These are phyloP conservation scores for Cassiopea xamachana DNA, from an alignment of 30 jellyfish, hydroid and myxozoan species.

Conservation along the genomic window DNA sequence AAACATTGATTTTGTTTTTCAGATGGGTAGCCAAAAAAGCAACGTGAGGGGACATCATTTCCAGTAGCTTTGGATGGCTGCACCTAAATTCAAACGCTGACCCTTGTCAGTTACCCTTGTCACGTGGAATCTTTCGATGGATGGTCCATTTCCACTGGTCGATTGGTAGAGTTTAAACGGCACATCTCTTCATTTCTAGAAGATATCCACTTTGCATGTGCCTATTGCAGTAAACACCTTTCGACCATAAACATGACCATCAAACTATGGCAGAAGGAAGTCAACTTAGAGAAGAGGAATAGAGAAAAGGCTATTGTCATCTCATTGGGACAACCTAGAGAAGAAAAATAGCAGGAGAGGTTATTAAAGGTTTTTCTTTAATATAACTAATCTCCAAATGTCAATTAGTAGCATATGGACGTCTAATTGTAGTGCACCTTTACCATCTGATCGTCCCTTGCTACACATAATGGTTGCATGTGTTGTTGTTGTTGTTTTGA, in stretches of 20 bases:
- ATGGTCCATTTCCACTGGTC: neutral
- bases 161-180: neutral
- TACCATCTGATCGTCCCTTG: too few relatives aligned
- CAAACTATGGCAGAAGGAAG: neutral
- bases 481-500: neutral
- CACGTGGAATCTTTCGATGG: neutral
- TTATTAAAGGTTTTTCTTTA: too few relatives aligned
- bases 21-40: slow-evolving; percentile 60
- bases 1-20: neutral
- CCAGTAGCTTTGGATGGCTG: neutral
- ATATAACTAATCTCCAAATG: too few relatives aligned
- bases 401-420: too few relatives aligned
- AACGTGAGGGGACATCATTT: slow-evolving; percentile 5
- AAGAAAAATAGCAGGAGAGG: too few relatives aligned
- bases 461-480: too few relatives aligned
- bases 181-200: neutral
- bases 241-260: neutral
- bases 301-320: neutral
- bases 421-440: too few relatives aligned
- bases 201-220: neutral
- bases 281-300: neutral
- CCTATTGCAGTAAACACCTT: neutral
- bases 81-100: neutral
- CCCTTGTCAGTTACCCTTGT: neutral
- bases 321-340: too few relatives aligned